A percentile compares a stretch with the other conserved stretches of the same genome.
Conservation (phyloP, 2,888 invertebrate genomes). For the Papilio elwesi region DNA sequence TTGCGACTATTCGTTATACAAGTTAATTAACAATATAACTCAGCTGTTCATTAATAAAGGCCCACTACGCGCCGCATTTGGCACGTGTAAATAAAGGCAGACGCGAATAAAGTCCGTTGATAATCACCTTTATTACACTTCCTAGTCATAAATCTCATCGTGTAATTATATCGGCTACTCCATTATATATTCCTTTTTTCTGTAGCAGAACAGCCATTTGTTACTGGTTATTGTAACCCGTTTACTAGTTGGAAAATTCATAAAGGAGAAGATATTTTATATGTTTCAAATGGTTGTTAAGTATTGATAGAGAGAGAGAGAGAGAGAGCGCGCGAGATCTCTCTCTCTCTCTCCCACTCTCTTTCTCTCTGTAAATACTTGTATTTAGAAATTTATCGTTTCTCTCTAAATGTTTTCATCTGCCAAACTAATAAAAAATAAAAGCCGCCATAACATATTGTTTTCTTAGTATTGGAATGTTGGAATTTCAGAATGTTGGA, state of each 20-base stretch:
- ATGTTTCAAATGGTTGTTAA: neutral
- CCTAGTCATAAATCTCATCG: conserved; percentile 61
- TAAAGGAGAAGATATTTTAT: neutral
- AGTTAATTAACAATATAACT: conserved; percentile 15
- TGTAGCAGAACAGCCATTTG: conserved; percentile 36
- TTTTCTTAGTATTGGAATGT: no score
- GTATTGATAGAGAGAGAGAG: neutral
- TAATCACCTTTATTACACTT: conserved; percentile 60
- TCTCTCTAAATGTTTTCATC: no score
- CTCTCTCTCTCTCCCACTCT: neutral
- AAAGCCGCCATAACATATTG: no score
- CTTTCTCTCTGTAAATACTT: neutral
- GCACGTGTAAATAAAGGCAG: conserved; percentile 48
- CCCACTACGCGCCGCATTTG: conserved; percentile 30
- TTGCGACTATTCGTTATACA: neutral
- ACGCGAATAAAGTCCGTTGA: conserved; percentile 50
- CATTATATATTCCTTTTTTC: conserved; percentile 39
- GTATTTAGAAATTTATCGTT: neutral
- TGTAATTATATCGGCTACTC: conserved; percentile 44
- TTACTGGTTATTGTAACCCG: conserved; percentile 37
- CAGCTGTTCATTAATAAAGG: conserved; percentile 32
- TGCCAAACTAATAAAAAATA: no score
- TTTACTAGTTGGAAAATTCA: conserved; percentile 23
- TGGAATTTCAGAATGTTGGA: no score
- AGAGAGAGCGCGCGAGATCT: neutral